Percentiles rank a stretch among this genome's conserved stretches.
These are phyloP conservation scores for Gymnocheta viridis DNA, from an alignment of 2,888 invertebrate species.

Conservation along the genomic window DNA sequence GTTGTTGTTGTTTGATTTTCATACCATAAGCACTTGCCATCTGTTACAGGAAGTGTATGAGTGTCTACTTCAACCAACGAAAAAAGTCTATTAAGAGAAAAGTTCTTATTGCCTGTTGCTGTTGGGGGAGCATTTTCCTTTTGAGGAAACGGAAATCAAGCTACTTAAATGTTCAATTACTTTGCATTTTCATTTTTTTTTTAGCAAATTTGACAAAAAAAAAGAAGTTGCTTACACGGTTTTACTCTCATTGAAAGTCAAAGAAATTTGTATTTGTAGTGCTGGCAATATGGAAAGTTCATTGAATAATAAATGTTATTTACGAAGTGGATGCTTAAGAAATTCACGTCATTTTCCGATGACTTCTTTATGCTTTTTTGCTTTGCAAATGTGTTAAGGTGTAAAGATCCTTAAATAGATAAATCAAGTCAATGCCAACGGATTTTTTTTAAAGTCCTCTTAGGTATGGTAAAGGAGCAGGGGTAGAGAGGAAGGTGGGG, in stretches of 20 bases:
- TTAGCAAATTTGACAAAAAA: background rate
- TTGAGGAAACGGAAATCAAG: constrained; percentile 62
- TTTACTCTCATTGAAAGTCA: background rate
- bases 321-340: constrained; percentile 34
- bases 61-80: background rate
- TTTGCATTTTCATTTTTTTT: constrained; percentile 54
- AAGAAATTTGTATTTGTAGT: background rate
- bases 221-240: background rate
- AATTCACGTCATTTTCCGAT: constrained; percentile 16
- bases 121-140: background rate
- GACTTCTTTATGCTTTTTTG: background rate
- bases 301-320: constrained; percentile 34
- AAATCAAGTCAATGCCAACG: constrained; percentile 17
- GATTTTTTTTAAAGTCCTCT: background rate
- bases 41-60: constrained; percentile 12
- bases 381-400: background rate
- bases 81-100: background rate
- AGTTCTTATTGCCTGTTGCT: background rate
- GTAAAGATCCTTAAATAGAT: constrained; percentile 25
- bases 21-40: background rate
- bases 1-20: constrained; percentile 3
- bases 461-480: too few relatives aligned
- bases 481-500: background rate
- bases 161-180: constrained; percentile 68
- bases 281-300: background rate